phyloP scores from a whole-genome alignment of 2,797 vertebrate species.

The Anguilla marmorata region DNA sequence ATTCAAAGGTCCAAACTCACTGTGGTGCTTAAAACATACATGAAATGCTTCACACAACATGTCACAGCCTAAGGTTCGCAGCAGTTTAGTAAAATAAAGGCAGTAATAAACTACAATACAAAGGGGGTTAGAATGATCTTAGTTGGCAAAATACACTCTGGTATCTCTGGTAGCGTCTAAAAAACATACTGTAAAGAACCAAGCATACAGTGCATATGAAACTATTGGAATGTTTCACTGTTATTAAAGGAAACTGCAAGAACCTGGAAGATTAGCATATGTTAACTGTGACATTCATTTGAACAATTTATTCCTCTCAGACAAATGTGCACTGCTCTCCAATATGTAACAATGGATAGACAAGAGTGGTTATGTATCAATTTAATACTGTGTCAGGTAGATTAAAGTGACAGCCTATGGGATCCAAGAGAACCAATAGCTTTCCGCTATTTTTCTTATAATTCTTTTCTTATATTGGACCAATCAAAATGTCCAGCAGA shows the following conservation, averaged over 20 bases:
- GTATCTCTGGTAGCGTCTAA: background rate
- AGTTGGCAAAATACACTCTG: background rate
- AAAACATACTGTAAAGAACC: background rate
- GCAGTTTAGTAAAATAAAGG: background rate
- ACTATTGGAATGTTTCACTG: slow-evolving; percentile 28
- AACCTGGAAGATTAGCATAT: background rate
- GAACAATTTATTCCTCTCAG: background rate
- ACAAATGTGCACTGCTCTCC: background rate
- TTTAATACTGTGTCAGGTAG: background rate
- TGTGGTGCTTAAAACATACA: slow-evolving; percentile 7
- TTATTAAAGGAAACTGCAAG: background rate
- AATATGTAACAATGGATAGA: background rate
- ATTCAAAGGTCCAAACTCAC: background rate
- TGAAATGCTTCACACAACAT: background rate
- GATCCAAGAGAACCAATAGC: background rate
- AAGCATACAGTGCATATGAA: background rate
- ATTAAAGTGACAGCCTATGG: background rate
- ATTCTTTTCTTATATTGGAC: background rate
- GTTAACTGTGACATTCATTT: background rate
- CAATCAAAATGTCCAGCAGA: background rate
- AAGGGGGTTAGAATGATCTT: background rate
- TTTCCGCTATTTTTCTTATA: background rate
- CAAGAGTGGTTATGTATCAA: background rate
- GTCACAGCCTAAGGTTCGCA: background rate
- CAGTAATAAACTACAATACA: slow-evolving; percentile 4